phyloP scores from a whole-genome alignment of 2,888 invertebrate genomes.

The Cephonodes hylas region DNA sequence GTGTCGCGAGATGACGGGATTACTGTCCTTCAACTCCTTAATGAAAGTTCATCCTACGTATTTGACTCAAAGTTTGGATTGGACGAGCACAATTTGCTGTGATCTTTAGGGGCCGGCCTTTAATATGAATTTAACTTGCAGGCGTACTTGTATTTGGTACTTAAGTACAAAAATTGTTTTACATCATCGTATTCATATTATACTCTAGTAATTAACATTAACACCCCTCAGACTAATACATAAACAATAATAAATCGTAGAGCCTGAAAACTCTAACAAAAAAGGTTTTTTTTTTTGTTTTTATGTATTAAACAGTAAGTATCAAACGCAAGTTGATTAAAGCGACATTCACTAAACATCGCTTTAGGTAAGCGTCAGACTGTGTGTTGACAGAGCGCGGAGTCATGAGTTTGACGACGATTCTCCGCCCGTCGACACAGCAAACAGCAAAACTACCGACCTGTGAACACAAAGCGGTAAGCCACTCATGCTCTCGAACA shows the following conservation, averaged over 20 bases:
- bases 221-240: too few species aligned
- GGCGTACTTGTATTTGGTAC: too few species aligned
- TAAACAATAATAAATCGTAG: too few species aligned
- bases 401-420: constrained; percentile 19
- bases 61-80: constrained; percentile 35
- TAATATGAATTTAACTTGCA: neutral
- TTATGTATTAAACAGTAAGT: too few species aligned
- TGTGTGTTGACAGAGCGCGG: constrained; percentile 31
- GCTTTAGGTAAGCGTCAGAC: constrained; percentile 28
- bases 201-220: too few species aligned
- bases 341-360: constrained; percentile 25
- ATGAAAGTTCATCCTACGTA: constrained; percentile 30
- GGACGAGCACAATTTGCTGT: constrained; percentile 29
- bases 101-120: neutral
- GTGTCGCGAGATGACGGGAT: constrained; percentile 25
- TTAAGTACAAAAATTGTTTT: too few species aligned
- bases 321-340: too few species aligned
- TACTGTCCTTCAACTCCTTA: constrained; percentile 30
- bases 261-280: too few species aligned
- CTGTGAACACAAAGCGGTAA: constrained; percentile 36
- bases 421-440: constrained; percentile 24
- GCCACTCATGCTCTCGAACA: constrained; percentile 26
- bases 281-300: too few species aligned
- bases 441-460: constrained; percentile 34
- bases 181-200: too few species aligned